A percentile compares a stretch with the other conserved stretches of the same genome.
Evolutionary conservation across 2,888 invertebrate genomes (phyloP).

Genomic region (Arge pagana): DNA sequence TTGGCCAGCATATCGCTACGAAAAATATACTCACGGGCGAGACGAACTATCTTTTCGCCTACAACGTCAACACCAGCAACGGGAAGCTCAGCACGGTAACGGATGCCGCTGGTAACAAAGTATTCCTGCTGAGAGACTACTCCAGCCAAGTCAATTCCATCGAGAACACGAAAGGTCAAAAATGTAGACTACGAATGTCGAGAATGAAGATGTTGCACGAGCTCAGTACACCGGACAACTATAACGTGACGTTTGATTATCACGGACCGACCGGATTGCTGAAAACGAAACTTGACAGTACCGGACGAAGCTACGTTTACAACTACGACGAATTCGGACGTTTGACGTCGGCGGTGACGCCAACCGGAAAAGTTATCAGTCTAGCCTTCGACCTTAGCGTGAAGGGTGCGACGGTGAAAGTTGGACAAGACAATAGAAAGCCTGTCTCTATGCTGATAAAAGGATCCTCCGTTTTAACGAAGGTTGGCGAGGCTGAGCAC

Average conservation of each 20-base stretch:
- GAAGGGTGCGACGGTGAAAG: constrained; percentile 86
- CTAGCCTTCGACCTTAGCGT: constrained; percentile 87
- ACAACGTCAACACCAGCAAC: constrained; percentile 95
- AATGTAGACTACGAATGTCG: constrained; percentile 88
- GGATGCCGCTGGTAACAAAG: constrained; percentile 90
- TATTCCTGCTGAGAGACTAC: constrained; percentile 81
- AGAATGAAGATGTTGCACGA: constrained; percentile 91
- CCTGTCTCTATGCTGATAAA: constrained; percentile 86
- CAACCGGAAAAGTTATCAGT: constrained; percentile 92
- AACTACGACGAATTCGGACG: constrained; percentile 95
- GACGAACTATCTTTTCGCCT: constrained; percentile 90
- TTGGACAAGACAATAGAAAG: constrained; percentile 81
- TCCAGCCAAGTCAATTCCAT: constrained; percentile 91
- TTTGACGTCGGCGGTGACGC: constrained; percentile 87
- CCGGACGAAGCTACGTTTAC: constrained; percentile 89
- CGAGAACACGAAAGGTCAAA: constrained; percentile 91
- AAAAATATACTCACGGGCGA: constrained; percentile 94
- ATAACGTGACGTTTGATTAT: constrained; percentile 92
- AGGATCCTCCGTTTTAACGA: constrained; percentile 82
- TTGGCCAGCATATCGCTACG: constrained; percentile 93
- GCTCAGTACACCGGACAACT: constrained; percentile 89
- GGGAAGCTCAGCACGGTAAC: constrained; percentile 93
- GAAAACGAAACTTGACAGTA: constrained; percentile 86
- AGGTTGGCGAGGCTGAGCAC: constrained; percentile 80
- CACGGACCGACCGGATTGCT: constrained; percentile 88